Evolutionary conservation across 2,797 vertebrate genomes (phyloP).

Genomic region (Psittacula echo): DNA sequence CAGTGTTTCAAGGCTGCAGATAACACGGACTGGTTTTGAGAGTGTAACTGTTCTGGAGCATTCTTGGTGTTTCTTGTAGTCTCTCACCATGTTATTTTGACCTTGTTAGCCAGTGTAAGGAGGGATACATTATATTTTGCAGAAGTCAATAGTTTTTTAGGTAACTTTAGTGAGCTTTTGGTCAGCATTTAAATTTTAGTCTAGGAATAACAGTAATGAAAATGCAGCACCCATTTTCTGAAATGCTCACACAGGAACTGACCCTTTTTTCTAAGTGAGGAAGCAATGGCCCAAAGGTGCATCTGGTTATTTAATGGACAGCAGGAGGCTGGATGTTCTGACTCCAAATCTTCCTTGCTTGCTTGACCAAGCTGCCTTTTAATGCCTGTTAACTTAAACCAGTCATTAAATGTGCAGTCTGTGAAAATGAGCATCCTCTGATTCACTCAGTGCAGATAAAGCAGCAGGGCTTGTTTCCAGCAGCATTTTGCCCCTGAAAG

Average conservation of each 20-base stretch:
- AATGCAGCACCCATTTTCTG: not conserved
- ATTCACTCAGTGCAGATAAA: not conserved
- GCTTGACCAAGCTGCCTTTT: not conserved
- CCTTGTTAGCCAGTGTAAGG: not conserved
- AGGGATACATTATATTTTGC: not conserved
- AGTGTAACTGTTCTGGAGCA: not conserved
- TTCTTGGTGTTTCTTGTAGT: not conserved
- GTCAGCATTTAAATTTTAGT: not conserved
- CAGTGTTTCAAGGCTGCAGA: not conserved
- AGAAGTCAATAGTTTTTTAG: not conserved
- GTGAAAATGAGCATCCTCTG: not conserved
- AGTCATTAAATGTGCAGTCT: not conserved
- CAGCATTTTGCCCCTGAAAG: not conserved
- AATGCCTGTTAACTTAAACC: not conserved
- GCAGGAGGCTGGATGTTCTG: not conserved
- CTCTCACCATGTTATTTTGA: rapidly evolving
- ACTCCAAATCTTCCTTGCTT: not conserved
- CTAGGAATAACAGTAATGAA: not conserved
- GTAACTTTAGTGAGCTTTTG: not conserved
- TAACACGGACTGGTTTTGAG: not conserved
- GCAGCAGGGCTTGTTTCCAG: not conserved
- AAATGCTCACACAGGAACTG: not conserved
- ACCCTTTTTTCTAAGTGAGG: not conserved
- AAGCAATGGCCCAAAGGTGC: not conserved
- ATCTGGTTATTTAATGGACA: not conserved